Conservation (phyloP, 2,113 vertebrate genomes). For the Eulemur macaco region DNA sequence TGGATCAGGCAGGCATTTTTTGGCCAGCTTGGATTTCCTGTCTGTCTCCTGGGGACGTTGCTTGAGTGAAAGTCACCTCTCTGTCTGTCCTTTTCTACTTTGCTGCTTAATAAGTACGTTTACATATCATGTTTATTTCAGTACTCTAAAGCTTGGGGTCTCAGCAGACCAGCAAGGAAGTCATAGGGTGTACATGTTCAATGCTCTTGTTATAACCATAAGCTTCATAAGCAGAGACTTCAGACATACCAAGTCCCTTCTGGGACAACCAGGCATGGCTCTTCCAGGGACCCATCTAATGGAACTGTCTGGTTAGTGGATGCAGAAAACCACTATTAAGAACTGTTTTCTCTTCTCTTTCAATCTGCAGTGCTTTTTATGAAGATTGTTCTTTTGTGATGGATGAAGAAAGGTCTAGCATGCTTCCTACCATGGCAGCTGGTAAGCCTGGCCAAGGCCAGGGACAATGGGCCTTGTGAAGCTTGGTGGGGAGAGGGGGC, state of each 20-base stretch:
- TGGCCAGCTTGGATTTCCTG: neutral
- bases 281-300: neutral
- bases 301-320: neutral
- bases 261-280: neutral
- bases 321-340: neutral
- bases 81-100: neutral
- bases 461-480: neutral
- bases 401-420: conserved; percentile 96
- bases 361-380: conserved; percentile 91
- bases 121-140: conserved; percentile 41
- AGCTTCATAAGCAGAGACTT: neutral
- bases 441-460: conserved; percentile 83
- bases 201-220: neutral
- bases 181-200: neutral
- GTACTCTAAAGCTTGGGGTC: neutral
- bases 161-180: neutral
- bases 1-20: neutral
- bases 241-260: neutral
- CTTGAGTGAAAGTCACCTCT: neutral
- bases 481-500: neutral
- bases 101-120: neutral
- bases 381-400: conserved; percentile 98
- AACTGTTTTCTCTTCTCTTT: neutral
- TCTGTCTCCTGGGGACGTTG: conserved; percentile 1
- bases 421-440: conserved; percentile 98